These are phyloP conservation scores for Halichoeres trimaculatus DNA, from an alignment of 2,113 vertebrate species.

Conservation along the genomic window DNA sequence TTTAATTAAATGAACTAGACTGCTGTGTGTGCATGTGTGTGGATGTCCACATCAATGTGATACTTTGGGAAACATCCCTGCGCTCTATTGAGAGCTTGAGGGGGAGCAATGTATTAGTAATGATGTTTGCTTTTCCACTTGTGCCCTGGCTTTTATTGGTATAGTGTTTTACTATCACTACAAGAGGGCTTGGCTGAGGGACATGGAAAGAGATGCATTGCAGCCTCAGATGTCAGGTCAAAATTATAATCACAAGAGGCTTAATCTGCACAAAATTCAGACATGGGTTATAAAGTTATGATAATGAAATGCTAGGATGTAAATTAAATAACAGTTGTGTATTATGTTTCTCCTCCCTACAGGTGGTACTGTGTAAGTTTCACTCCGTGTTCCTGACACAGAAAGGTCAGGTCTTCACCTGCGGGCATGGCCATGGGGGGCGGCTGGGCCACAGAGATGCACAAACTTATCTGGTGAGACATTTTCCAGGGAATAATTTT, in stretches of 20 bases:
- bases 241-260: conserved; percentile 37
- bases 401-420: conserved; percentile 96
- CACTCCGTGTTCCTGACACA: conserved; percentile 97
- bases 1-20: conserved; percentile 81
- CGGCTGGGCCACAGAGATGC: conserved; percentile 98
- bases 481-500: neutral
- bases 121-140: conserved; percentile 83
- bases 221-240: conserved; percentile 44
- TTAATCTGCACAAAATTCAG: conserved; percentile 18
- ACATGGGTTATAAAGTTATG: neutral
- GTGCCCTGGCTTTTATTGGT: conserved; percentile 65
- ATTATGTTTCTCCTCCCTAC: conserved; percentile 26
- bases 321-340: neutral
- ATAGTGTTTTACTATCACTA: conserved; percentile 75
- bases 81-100: conserved; percentile 70
- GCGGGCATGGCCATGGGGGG: conserved; percentile 97
- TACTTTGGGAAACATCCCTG: conserved; percentile 78
- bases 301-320: neutral
- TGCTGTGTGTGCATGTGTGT: conserved; percentile 67
- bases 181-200: conserved; percentile 64
- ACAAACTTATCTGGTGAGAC: conserved; percentile 93
- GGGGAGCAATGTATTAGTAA: conserved; percentile 80
- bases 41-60: conserved; percentile 75
- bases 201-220: conserved; percentile 64
- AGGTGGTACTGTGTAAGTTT: conserved; percentile 98